Evolutionary conservation across 1,140 invertebrate genomes (phyloP).

Genomic region (Bombus turneri): DNA sequence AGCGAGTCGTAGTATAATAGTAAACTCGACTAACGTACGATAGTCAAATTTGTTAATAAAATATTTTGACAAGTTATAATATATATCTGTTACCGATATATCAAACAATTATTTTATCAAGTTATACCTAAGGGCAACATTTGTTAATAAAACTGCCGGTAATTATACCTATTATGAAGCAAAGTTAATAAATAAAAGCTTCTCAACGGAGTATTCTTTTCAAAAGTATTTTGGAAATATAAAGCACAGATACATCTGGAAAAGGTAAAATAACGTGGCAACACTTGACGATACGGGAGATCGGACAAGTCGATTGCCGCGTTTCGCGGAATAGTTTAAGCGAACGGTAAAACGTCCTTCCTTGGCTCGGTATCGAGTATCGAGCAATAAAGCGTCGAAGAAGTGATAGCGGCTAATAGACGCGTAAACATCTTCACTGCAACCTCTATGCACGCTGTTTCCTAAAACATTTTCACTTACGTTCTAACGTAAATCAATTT

Average conservation of each 20-base stretch:
- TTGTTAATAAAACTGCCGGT: no score
- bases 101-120: no score
- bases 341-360: conserved; percentile 25
- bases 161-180: no score
- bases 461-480: conserved; percentile 6
- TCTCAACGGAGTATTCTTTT: no score
- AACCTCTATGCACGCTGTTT: background rate
- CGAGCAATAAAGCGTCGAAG: conserved; percentile 30
- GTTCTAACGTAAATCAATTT: conserved; percentile 15
- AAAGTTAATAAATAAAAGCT: no score
- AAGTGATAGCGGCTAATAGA: conserved; percentile 27
- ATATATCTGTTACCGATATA: no score
- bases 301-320: background rate
- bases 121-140: no score
- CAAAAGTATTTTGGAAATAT: background rate
- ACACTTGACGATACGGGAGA: background rate
- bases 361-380: background rate
- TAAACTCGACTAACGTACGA: no score
- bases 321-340: background rate
- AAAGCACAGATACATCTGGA: background rate
- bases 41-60: no score
- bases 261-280: background rate
- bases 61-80: no score
- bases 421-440: conserved; percentile 34
- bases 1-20: no score